These are phyloP conservation scores for Orthosia gracilis DNA, from an alignment of 2,888 invertebrate species.

Conservation along the genomic window DNA sequence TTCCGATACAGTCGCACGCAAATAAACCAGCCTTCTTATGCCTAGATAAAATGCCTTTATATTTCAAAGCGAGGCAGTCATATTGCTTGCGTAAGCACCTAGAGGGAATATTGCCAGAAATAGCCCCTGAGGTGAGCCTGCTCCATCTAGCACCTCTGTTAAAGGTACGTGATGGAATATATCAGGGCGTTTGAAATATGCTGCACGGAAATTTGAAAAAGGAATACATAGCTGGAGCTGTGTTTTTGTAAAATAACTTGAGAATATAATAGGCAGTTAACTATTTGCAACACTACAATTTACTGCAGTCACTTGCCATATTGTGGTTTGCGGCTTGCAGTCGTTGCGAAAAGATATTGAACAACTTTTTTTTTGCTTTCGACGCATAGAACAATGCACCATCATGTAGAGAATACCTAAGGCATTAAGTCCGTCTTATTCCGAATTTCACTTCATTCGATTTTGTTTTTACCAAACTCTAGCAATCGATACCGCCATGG, in stretches of 20 bases:
- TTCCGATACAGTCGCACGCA: slow-evolving; percentile 40
- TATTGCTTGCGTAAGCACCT: slow-evolving; percentile 52
- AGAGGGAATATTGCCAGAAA: slow-evolving; percentile 20
- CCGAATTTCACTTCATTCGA: too few species aligned
- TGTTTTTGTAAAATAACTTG: not conserved
- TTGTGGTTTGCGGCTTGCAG: not conserved
- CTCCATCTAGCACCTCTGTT: slow-evolving; percentile 15
- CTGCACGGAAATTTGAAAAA: not conserved
- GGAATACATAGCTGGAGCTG: not conserved
- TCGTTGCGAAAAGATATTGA: not conserved
- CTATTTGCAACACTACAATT: not conserved
- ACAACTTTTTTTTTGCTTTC: too few species aligned
- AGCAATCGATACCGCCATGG: too few species aligned
- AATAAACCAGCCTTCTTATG: slow-evolving; percentile 45
- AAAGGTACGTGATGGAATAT: slow-evolving; percentile 17
- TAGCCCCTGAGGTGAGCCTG: not conserved
- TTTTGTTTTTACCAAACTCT: not conserved
- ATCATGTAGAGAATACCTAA: not conserved
- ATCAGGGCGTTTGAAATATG: slow-evolving; percentile 7
- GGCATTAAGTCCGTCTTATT: too few species aligned
- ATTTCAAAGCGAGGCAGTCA: slow-evolving; percentile 35
- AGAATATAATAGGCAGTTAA: not conserved
- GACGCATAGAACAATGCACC: not conserved
- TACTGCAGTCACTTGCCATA: not conserved
- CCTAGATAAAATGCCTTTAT: slow-evolving; percentile 59